These are phyloP conservation scores for Pampusana beccarii DNA, from an alignment of 2,113 vertebrate species.

Conservation along the genomic window DNA sequence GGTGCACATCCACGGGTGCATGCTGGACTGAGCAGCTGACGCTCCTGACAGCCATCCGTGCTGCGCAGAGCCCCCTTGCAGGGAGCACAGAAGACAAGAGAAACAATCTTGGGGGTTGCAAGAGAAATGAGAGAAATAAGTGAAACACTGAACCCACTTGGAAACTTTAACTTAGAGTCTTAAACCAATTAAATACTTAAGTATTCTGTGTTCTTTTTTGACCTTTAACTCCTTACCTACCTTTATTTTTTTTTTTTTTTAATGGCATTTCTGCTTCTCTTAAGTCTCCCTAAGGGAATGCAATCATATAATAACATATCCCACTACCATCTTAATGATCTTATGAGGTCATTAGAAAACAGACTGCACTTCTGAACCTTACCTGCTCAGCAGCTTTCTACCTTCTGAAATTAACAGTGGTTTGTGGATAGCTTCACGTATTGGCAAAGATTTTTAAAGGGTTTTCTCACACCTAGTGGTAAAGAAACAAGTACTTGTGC, in stretches of 20 bases:
- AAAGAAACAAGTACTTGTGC: slow-evolving; percentile 8
- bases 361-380: background rate
- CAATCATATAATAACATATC: background rate
- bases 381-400: background rate
- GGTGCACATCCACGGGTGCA: background rate
- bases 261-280: background rate
- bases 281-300: background rate
- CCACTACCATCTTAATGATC: background rate
- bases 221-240: background rate
- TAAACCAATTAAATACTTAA: background rate
- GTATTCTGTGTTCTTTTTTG: background rate
- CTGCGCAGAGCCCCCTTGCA: background rate
- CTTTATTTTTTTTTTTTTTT: background rate
- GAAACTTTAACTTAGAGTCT: background rate
- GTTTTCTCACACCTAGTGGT: background rate
- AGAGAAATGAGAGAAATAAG: background rate
- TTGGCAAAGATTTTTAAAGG: background rate
- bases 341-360: background rate
- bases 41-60: background rate
- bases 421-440: background rate
- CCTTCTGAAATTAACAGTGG: background rate
- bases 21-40: background rate
- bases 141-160: background rate
- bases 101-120: background rate
- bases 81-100: background rate